Evolutionary conservation across 1,140 invertebrate genomes (phyloP), one percentile per base, ranked within the genome.

Genomic region (Pseudomyrmex gracilis): DNA sequence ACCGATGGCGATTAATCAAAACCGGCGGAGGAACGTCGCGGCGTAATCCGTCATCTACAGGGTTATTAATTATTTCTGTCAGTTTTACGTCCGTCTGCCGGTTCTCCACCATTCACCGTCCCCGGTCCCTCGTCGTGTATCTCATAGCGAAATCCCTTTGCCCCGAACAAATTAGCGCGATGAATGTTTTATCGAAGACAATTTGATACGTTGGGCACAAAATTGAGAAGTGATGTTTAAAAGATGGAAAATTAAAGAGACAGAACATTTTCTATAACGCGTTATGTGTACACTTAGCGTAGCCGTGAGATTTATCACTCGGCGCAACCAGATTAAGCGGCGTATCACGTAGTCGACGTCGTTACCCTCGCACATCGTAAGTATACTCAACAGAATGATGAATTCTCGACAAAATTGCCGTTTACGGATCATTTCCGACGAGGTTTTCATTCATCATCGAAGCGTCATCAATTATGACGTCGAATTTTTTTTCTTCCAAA

Each of bases 51-150:
- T 80, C 76, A 80, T 80, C 53, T 70, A 58, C 76, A 58, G 13
- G 76, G 43, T 80, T 80, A 80, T 80, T 80, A 80, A 80, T 80
- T 80, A 80, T 80, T 80, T 70, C 76, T 47, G 66, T 57, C 45
- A 20, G 76, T 78, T 68, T 78, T 78, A 70, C 43, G 17, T 58
- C 34, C 15, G 64, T 58, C 76, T 77, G 73, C 17, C 55, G 51
- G 17, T 10, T 5, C 34, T 34, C 5, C 24, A 0, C 8, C 17
- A 22, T 67, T 34, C 49, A n/a, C 9, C 43, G 20, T 34, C 34
- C 5, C 8, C 45, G 9, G 3, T 49, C 58, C n/a, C 53, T n/a
- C 5, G 10, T 10, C 15, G 20, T 71, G 20, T 71, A 17, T 60
- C 15, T 70, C 15, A 57, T n/a, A 78, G 68, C 47, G 13, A 20